Evolutionary conservation across 2,888 invertebrate species (phyloP), one percentile per base, ranked within the genome.

Genomic region (Adelognathus sp.): DNA sequence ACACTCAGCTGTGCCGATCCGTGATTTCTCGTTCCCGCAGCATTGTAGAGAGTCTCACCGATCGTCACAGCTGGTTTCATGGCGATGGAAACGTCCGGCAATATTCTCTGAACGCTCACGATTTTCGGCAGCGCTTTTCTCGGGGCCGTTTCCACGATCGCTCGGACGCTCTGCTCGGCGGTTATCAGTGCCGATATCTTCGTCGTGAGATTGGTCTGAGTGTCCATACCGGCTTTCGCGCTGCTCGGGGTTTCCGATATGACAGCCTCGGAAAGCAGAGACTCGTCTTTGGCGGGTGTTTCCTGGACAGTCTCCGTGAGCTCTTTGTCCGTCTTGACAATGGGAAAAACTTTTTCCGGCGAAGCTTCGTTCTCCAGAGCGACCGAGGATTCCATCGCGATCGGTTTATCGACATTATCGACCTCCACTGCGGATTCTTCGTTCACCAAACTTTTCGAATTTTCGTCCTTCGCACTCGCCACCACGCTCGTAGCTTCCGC

Each of bases 241-340:
- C 89, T 88, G 36, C 85, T 89, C 0, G 91, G 91, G 1, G 91
- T 91, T 52, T 90, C 91, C 0, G 88, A 89, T 71, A 91, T 91
- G 11, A 84, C 81, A 1, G 86, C 87, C 60, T 91, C 90, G 1
- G 84, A 56, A 1, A 88, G 74, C 2, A 84, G 72, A 61, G 79
- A 79, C 0, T 91, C 90, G 16, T 90, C 86, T 50, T 91, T 91
- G 0, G 83, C 87, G 3, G 91, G 91, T 0, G 90, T 91, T 78
- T 91, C 91, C 44, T 84, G 82, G 0, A 56, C 14, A 14, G 50
- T 29, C 1, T 69, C 80, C 7, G 78, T 63, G 1, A 83, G 41
- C 0, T 86, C 84, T 0, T 69, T 29, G 0, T 80, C 76, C 14
- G 83, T 86, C 33, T 87, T 85, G 0, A 16, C 44, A 6, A 88